Evolutionary conservation across 2,797 vertebrate genomes (phyloP), one percentile per base, ranked within the genome.

Genomic region (Merluccius polli): DNA sequence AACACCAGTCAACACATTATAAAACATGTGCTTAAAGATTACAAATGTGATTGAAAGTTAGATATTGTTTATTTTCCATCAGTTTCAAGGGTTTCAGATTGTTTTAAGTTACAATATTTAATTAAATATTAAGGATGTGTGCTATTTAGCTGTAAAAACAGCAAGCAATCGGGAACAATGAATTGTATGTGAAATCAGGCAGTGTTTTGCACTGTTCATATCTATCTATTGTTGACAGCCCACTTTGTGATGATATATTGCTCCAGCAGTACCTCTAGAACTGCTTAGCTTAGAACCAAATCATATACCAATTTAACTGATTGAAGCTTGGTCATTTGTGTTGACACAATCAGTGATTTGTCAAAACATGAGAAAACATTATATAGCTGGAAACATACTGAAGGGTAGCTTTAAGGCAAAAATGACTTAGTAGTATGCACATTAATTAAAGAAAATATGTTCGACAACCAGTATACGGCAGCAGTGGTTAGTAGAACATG

Each of bases 231-330:
- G 76, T 80, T 44, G 78, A 81, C 74, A 78, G 74, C 77, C 71
- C 12, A 75, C 76, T 78, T 82, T 81, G 74, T 81, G 65, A 79
- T 82, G 79, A 69, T 75, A 73, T 80, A 80, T 87, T 70, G 76
- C 78, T 73, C 87, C 78, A 85, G 68, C 75, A 67, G 21, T 68
- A 72, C 83, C 74, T 82, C 82, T 65, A 75, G 48, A 85, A 83
- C 78, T 76, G 79, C 32, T 9, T 30, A 73, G 74, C 76, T 85
- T 44, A 44, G 11, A n/a, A 24, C 18, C 16, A 7, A 59, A 59
- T 59, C 5, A 59, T n/a, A 59, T 59, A 24, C 21, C 52, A n/a
- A 59, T 59, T 59, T 9, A 59, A 59, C 52, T n/a, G 52, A 59
- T n/a, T 24, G 44, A 48, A 48, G 44, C 44, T 1, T 21, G 44